Evolutionary conservation across 1,140 invertebrate genomes (phyloP).

Genomic region (Panagrolaimus sp.): DNA sequence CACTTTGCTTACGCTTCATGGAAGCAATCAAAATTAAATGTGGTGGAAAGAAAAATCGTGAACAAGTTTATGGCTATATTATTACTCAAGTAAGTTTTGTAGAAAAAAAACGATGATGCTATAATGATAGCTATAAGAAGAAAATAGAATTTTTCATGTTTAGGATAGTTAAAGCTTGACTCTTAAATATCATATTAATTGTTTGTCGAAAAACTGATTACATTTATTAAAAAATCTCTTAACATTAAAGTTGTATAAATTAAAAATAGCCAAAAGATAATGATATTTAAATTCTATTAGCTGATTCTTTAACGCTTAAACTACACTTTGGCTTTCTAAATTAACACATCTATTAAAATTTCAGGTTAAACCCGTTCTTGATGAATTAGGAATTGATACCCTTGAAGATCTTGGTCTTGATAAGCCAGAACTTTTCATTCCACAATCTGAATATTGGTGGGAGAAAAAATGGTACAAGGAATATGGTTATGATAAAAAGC

Average conservation of each 20-base stretch:
- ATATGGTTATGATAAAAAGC: slow-evolving; percentile 54
- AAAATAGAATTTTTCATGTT: no score
- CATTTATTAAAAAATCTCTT: no score
- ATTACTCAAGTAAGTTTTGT: slow-evolving; percentile 45
- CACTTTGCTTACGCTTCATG: slow-evolving; percentile 81
- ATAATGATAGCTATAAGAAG: no score
- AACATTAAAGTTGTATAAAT: no score
- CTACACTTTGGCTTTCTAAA: no score
- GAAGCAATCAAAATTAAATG: slow-evolving; percentile 85
- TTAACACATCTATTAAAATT: slow-evolving; percentile 16
- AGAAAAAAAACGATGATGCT: slow-evolving; percentile 16
- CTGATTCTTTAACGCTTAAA: no score
- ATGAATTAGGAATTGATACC: slow-evolving; percentile 85
- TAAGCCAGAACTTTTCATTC: slow-evolving; percentile 76
- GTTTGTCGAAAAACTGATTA: no score
- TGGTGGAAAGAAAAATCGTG: slow-evolving; percentile 64
- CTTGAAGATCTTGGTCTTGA: slow-evolving; percentile 93
- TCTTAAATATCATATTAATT: no score
- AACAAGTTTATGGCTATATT: slow-evolving; percentile 50
- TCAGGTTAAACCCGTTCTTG: slow-evolving; percentile 70
- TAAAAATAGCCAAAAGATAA: no score
- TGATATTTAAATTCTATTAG: no score
- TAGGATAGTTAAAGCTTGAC: no score
- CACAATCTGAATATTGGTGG: slow-evolving; percentile 55
- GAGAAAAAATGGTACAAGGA: slow-evolving; percentile 56